Evolutionary conservation across 2,888 invertebrate genomes (phyloP).

Genomic region (Synanthedon andrenaeformis): DNA sequence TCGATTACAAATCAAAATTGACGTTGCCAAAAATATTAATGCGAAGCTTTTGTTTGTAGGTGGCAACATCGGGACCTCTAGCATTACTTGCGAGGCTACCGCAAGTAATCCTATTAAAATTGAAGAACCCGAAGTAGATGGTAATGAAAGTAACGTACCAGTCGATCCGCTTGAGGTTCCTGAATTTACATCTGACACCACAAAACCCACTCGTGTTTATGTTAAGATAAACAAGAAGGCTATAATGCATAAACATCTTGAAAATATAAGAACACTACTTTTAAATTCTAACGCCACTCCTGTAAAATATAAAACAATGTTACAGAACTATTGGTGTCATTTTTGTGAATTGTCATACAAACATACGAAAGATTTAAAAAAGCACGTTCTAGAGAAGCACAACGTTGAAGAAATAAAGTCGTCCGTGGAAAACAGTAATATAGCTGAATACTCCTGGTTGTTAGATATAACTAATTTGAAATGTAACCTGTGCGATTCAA

Average conservation of each 20-base stretch:
- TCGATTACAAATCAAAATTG: not conserved
- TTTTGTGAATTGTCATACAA: not conserved
- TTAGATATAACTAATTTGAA: slow-evolving; percentile 36
- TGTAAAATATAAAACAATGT: slow-evolving; percentile 1
- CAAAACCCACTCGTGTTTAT: too few species aligned
- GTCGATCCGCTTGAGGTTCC: too few species aligned
- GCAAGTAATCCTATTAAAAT: slow-evolving; percentile 2
- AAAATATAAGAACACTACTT: not conserved
- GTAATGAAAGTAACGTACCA: too few species aligned
- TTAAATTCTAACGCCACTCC: slow-evolving; percentile 24
- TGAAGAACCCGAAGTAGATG: not conserved
- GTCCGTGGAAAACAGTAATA: slow-evolving; percentile 12
- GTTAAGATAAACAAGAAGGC: too few species aligned
- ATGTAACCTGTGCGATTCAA: slow-evolving; percentile 29
- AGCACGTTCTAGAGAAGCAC: not conserved
- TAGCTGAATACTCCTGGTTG: slow-evolving; percentile 36
- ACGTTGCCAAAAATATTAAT: not conserved
- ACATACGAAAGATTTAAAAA: not conserved
- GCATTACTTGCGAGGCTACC: not conserved
- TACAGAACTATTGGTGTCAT: not conserved
- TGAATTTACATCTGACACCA: not conserved
- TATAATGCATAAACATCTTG: not conserved
- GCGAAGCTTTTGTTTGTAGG: not conserved
- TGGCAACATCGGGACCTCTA: not conserved
- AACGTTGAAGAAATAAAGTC: slow-evolving; percentile 7